These are phyloP conservation scores for Falco novaeseelandiae DNA, from an alignment of 2,797 vertebrate genomes.

Conservation along the genomic window DNA sequence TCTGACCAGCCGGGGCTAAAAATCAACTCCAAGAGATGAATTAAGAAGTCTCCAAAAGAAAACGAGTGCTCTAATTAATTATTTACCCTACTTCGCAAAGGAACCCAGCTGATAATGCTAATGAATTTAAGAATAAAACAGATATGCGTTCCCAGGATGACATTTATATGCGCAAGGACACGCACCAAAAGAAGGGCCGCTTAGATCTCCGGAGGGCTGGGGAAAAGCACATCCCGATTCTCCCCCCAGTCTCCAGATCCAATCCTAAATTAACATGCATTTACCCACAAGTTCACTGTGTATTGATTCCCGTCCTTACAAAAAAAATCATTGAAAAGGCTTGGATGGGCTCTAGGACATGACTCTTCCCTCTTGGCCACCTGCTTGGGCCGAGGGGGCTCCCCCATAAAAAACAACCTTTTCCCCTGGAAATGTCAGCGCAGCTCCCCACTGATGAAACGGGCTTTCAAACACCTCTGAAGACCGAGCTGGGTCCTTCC, in stretches of 20 bases:
- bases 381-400: not conserved
- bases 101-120: not conserved
- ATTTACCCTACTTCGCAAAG: not conserved
- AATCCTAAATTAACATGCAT: not conserved
- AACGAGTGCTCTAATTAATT: not conserved
- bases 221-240: not conserved
- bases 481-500: not conserved
- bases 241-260: not conserved
- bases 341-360: not conserved
- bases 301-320: not conserved
- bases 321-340: not conserved
- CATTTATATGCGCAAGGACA: not conserved
- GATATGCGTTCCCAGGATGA: not conserved
- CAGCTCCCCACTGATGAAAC: not conserved
- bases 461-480: not conserved
- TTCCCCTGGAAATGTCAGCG: not conserved
- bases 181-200: not conserved
- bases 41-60: not conserved
- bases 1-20: not conserved
- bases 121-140: constrained; percentile 12
- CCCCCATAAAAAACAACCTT: not conserved
- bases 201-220: not conserved
- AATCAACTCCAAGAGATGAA: not conserved
- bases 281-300: not conserved
- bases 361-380: not conserved